A percentile compares a stretch with the other conserved stretches of the same genome.
Conservation (phyloP, 2,888 invertebrate genomes). For the Latrodectus elegans region DNA sequence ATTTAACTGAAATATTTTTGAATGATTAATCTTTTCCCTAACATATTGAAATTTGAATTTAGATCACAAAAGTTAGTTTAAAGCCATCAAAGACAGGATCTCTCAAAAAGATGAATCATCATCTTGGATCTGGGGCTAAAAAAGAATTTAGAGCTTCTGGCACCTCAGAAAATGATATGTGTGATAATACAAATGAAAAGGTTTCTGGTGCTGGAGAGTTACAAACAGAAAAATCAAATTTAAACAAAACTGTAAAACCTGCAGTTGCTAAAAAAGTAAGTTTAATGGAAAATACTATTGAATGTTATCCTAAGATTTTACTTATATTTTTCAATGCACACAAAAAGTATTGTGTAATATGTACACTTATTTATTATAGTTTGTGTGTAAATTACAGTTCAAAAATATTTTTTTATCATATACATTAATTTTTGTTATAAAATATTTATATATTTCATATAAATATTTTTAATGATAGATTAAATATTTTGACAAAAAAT, state of each 20-base stretch:
- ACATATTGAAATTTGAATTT: neutral
- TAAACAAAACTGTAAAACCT: slow-evolving; percentile 30
- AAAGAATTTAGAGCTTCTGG: slow-evolving; percentile 28
- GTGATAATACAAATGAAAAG: slow-evolving; percentile 10
- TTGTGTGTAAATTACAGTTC: neutral
- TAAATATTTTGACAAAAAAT: no score
- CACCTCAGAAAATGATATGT: slow-evolving; percentile 2
- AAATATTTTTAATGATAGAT: no score
- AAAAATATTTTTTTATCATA: neutral
- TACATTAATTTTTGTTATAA: neutral
- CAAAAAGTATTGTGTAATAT: neutral
- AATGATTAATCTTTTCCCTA: no score
- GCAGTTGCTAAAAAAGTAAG: slow-evolving; percentile 42
- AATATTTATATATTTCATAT: neutral
- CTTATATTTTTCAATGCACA: neutral
- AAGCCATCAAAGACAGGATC: slow-evolving; percentile 82
- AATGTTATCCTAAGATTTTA: neutral
- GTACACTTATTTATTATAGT: neutral
- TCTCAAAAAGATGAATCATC: slow-evolving; percentile 63
- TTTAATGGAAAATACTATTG: neutral
- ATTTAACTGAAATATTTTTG: no score
- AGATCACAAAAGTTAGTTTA: slow-evolving; percentile 83
- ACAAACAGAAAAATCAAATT: slow-evolving; percentile 30
- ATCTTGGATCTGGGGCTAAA: slow-evolving; percentile 61
- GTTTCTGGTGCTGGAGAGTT: slow-evolving; percentile 14